phyloP scores from a whole-genome alignment of 2,888 invertebrate genomes.

The Mesodorylaimus sp. region DNA sequence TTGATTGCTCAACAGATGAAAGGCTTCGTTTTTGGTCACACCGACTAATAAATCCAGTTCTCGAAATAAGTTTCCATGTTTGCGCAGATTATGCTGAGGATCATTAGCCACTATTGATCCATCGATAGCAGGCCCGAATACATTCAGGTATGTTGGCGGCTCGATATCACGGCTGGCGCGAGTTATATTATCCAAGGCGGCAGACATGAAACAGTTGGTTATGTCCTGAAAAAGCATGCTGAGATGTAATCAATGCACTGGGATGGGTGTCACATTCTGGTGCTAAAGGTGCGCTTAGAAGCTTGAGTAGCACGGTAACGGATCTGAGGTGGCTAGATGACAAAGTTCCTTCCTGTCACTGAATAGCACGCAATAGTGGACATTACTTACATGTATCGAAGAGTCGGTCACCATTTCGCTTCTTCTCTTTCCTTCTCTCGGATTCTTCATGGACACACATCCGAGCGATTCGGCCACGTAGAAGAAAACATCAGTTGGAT shows the following conservation, averaged over 20 bases:
- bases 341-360: no score
- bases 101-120: slow-evolving; percentile 8
- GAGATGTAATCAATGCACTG: no score
- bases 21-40: slow-evolving; percentile 58
- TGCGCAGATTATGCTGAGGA: background rate
- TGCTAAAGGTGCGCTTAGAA: no score
- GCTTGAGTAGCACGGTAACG: no score
- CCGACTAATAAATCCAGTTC: slow-evolving; percentile 65
- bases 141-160: slow-evolving; percentile 48
- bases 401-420: no score
- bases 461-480: slow-evolving; percentile 21
- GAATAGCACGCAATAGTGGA: no score
- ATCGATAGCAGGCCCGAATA: slow-evolving; percentile 81
- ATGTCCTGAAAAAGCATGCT: slow-evolving; percentile 11
- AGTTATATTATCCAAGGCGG: slow-evolving; percentile 18
- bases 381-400: no score
- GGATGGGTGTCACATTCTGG: no score
- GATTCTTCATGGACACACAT: no score
- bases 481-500: slow-evolving; percentile 24
- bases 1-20: slow-evolving; percentile 65
- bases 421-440: no score
- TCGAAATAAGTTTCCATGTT: slow-evolving; percentile 4
- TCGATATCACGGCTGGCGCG: slow-evolving; percentile 14
- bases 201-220: slow-evolving; percentile 20
- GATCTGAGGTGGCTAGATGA: no score